Evolutionary conservation across 2,888 invertebrate species (phyloP).

Genomic region (Bugulina stolonifera): DNA sequence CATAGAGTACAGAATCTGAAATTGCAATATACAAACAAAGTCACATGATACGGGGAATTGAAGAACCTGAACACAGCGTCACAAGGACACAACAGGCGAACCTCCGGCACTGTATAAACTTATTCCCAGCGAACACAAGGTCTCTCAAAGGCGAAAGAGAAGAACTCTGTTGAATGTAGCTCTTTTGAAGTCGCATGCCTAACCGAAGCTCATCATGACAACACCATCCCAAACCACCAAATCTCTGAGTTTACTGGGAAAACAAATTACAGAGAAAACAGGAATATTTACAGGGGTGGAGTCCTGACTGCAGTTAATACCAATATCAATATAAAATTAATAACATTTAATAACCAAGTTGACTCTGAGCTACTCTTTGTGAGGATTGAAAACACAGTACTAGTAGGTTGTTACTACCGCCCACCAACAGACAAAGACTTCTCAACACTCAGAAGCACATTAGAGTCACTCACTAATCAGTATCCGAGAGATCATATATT

Average conservation of each 20-base stretch:
- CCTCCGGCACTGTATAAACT: not conserved
- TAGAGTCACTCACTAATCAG: too few relatives aligned
- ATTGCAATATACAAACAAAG: not conserved
- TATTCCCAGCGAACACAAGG: slow-evolving; percentile 5
- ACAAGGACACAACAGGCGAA: not conserved
- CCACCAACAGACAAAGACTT: too few relatives aligned
- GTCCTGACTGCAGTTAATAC: not conserved
- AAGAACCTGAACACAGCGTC: not conserved
- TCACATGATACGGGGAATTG: slow-evolving; percentile 2
- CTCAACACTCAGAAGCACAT: too few relatives aligned
- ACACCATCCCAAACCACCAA: not conserved
- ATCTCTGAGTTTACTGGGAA: not conserved
- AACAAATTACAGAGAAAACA: slow-evolving; percentile 2
- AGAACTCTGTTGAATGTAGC: not conserved
- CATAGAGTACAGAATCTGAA: slow-evolving; percentile 7
- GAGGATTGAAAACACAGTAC: too few relatives aligned
- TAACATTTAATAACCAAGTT: not conserved
- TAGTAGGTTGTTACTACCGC: too few relatives aligned
- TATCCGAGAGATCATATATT: not conserved
- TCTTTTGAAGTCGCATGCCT: not conserved
- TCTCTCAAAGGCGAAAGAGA: too few relatives aligned
- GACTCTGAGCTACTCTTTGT: not conserved
- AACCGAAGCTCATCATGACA: not conserved
- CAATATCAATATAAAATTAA: not conserved
- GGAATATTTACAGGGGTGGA: too few relatives aligned